phyloP scores from a whole-genome alignment of 2,888 invertebrate genomes.

The Eulithis testata region DNA sequence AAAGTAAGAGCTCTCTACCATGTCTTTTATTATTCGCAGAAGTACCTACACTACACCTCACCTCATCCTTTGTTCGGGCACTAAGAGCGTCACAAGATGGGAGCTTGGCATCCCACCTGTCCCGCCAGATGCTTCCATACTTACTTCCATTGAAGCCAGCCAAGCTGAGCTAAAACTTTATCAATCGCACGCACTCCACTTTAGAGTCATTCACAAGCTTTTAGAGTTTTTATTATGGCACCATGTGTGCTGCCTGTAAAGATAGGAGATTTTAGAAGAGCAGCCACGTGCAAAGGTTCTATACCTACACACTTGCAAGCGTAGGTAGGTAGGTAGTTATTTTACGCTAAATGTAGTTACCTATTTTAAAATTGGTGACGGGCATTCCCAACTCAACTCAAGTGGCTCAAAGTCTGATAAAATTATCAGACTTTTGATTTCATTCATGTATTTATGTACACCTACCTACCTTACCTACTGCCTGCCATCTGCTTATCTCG shows the following conservation, averaged over 20 bases:
- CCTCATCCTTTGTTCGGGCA: conserved; percentile 58
- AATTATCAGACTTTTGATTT: not conserved
- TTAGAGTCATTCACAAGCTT: conserved; percentile 62
- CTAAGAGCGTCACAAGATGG: conserved; percentile 53
- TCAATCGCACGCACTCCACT: conserved; percentile 70
- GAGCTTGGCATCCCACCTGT: conserved; percentile 67
- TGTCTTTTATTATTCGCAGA: conserved; percentile 48
- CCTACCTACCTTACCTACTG: no score
- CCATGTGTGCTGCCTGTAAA: conserved; percentile 41
- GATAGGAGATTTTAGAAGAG: conserved; percentile 20
- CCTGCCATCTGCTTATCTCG: no score
- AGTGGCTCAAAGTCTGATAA: not conserved
- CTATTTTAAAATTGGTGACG: conserved; percentile 18
- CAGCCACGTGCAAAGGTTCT: conserved; percentile 29
- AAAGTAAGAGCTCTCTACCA: conserved; percentile 29
- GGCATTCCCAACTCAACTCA: conserved; percentile 12
- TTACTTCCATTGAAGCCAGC: conserved; percentile 54
- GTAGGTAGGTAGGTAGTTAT: not conserved
- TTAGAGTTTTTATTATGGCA: conserved; percentile 56
- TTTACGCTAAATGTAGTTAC: conserved; percentile 3
- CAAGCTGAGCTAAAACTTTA: conserved; percentile 70
- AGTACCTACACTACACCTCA: conserved; percentile 33
- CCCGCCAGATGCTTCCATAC: conserved; percentile 62
- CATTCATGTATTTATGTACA: not conserved
- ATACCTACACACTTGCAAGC: conserved; percentile 2